phyloP scores from a whole-genome alignment of 1,140 invertebrate species.

The Spodoptera frugiperda region DNA sequence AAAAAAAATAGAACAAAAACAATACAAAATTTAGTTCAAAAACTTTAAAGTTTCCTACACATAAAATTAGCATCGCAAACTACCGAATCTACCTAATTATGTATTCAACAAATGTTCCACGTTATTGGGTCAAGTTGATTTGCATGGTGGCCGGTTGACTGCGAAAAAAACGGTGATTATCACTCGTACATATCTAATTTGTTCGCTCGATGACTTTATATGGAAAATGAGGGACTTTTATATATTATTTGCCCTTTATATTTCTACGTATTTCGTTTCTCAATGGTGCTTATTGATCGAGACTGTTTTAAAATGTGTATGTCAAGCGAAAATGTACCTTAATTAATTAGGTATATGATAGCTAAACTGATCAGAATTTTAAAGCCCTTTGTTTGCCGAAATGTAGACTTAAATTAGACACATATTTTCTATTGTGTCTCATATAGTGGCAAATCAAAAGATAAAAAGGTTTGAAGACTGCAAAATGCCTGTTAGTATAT shows the following conservation, averaged over 20 bases:
- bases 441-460: no score
- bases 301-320: no score
- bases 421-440: not conserved
- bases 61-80: not conserved
- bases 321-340: no score
- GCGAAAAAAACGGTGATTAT: conserved; percentile 34
- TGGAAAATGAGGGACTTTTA: not conserved
- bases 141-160: conserved; percentile 26
- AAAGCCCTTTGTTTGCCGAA: no score
- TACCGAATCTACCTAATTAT: not conserved
- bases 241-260: not conserved
- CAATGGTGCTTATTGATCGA: no score
- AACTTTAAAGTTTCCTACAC: no score
- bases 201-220: conserved; percentile 13
- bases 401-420: not conserved
- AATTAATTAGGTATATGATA: no score
- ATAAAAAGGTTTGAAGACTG: no score
- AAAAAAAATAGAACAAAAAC: not conserved
- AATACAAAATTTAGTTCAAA: not conserved
- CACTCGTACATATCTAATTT: conserved; percentile 17
- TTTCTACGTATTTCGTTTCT: not conserved
- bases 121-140: conserved; percentile 43
- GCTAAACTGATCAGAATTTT: no score
- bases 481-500: conserved; percentile 27
- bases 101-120: conserved; percentile 23